Percentiles rank a stretch among this genome's conserved stretches.
Conservation (phyloP, 2,888 invertebrate genomes). For the Lypha dubia region DNA sequence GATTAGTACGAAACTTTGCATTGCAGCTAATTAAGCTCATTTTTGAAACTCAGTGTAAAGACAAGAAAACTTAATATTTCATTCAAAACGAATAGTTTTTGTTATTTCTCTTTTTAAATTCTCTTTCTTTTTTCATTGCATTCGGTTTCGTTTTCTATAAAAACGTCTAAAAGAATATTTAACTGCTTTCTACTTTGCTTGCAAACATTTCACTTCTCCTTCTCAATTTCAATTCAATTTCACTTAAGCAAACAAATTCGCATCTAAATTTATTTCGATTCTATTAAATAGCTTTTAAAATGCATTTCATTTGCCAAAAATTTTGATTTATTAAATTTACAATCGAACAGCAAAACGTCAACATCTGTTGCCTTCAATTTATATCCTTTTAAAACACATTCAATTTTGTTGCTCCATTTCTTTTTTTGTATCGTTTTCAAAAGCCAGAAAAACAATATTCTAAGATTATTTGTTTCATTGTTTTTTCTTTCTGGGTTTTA, state of each 20-base stretch:
- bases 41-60: too few relatives aligned
- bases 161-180: neutral
- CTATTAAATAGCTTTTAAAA: neutral
- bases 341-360: slow-evolving; percentile 35
- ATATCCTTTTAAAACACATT: slow-evolving; percentile 8
- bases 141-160: neutral
- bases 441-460: slow-evolving; percentile 33
- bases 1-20: too few relatives aligned
- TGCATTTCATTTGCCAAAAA: slow-evolving; percentile 10
- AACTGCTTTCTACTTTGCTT: too few relatives aligned
- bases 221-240: slow-evolving; percentile 1
- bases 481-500: too few relatives aligned
- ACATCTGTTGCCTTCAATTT: slow-evolving; percentile 48
- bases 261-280: neutral
- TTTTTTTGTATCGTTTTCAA: neutral
- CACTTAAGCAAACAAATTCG: neutral
- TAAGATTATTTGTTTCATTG: slow-evolving; percentile 2
- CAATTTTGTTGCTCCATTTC: slow-evolving; percentile 8
- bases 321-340: slow-evolving; percentile 51
- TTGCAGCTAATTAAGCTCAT: too few relatives aligned
- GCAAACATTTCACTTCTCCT: neutral
- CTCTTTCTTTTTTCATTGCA: neutral
- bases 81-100: too few relatives aligned
- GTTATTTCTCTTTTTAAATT: neutral
- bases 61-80: too few relatives aligned